Conservation (phyloP, 2,888 invertebrate species). For the Laothoe populi region DNA sequence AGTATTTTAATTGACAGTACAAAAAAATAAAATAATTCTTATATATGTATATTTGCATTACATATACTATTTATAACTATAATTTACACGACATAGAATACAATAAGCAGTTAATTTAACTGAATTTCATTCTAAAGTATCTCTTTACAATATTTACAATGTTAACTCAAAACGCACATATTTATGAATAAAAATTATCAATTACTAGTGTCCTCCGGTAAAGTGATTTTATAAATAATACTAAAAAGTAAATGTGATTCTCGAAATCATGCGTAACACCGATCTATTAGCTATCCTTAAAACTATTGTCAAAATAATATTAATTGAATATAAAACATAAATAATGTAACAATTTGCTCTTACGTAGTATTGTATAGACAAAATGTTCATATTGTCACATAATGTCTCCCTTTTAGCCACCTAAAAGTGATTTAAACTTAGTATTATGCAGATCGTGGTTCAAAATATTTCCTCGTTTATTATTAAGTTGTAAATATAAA, state of each 20-base stretch:
- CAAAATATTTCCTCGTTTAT: background rate
- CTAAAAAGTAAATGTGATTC: conserved; percentile 1
- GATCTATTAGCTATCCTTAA: background rate
- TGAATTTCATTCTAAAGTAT: background rate
- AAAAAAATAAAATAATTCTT: too few relatives aligned
- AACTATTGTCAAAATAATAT: background rate
- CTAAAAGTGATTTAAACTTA: background rate
- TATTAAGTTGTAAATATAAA: conserved; percentile 1
- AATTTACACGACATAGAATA: too few relatives aligned
- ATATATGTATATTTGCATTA: too few relatives aligned
- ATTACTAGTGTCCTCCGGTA: background rate
- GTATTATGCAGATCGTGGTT: background rate
- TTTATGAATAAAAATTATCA: background rate
- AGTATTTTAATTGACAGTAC: too few relatives aligned
- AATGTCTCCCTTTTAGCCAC: background rate
- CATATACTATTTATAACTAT: too few relatives aligned
- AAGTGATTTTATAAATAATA: background rate
- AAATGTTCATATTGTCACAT: background rate
- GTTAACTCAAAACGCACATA: background rate
- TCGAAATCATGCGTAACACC: background rate
- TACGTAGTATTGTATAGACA: background rate
- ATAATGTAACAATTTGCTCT: background rate
- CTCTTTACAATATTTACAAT: background rate
- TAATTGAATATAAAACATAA: background rate
- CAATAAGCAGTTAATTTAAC: too few relatives aligned